phyloP scores from a whole-genome alignment of 2,797 vertebrate genomes.

The Tolypeutes matacus region DNA sequence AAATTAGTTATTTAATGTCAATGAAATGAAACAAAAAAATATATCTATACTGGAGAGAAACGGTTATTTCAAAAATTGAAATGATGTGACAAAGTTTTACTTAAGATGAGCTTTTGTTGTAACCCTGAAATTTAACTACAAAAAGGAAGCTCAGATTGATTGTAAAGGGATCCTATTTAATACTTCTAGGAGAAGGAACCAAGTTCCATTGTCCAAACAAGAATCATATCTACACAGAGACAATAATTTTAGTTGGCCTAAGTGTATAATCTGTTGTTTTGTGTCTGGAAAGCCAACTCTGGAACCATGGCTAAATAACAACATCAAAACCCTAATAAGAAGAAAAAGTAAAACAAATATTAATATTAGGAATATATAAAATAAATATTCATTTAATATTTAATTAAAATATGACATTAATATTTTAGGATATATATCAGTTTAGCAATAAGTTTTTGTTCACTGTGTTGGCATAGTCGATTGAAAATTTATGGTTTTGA shows the following conservation, averaged over 20 bases:
- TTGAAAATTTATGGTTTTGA: background rate
- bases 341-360: background rate
- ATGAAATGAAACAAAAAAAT: too few species aligned
- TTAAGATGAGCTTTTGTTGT: too few species aligned
- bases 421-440: background rate
- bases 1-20: too few species aligned
- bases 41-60: too few species aligned
- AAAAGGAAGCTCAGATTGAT: too few species aligned
- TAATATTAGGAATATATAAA: background rate
- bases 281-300: background rate
- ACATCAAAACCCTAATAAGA: background rate
- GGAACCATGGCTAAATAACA: background rate
- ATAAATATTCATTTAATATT: background rate
- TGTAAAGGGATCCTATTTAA: too few species aligned
- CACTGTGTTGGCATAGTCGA: background rate
- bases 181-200: too few species aligned
- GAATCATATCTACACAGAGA: background rate
- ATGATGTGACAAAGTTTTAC: too few species aligned
- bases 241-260: background rate
- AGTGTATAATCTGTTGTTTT: background rate
- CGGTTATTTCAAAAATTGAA: too few species aligned
- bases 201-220: background rate
- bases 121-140: too few species aligned
- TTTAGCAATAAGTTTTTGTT: background rate
- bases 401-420: background rate